Conservation (phyloP, 2,113 vertebrate genomes). For the Hiodon alosoides region DNA sequence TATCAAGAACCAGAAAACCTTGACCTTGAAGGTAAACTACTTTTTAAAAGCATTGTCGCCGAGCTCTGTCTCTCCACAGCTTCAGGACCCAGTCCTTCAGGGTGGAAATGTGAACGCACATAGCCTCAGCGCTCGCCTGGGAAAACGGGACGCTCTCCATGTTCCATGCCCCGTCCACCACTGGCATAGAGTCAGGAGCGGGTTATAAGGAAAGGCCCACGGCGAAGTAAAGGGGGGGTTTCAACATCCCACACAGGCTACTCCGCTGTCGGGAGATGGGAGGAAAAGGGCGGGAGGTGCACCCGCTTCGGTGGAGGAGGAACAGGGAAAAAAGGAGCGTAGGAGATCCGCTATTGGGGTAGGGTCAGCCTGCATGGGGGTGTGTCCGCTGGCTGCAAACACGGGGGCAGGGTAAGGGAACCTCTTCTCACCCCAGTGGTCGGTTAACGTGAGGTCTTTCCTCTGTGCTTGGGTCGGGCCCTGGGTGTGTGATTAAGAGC, state of each 20-base stretch:
- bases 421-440: background rate
- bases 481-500: too few species aligned
- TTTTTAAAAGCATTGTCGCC: too few species aligned
- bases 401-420: background rate
- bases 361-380: slow-evolving; percentile 76
- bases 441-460: background rate
- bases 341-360: slow-evolving; percentile 74
- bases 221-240: slow-evolving; percentile 60
- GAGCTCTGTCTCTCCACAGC: too few species aligned
- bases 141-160: too few species aligned
- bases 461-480: too few species aligned
- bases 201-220: background rate
- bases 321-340: slow-evolving; percentile 84
- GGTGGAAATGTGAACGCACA: too few species aligned
- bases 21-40: too few species aligned
- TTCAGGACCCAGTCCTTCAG: too few species aligned
- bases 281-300: slow-evolving; percentile 94
- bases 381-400: slow-evolving; percentile 36
- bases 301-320: slow-evolving; percentile 88
- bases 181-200: too few species aligned
- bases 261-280: slow-evolving; percentile 92
- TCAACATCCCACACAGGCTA: slow-evolving; percentile 91
- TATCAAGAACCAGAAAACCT: too few species aligned
- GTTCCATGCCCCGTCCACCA: too few species aligned
- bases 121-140: too few species aligned